Conservation (phyloP, 2,797 vertebrate genomes). For the Leptatherina wallacei region DNA sequence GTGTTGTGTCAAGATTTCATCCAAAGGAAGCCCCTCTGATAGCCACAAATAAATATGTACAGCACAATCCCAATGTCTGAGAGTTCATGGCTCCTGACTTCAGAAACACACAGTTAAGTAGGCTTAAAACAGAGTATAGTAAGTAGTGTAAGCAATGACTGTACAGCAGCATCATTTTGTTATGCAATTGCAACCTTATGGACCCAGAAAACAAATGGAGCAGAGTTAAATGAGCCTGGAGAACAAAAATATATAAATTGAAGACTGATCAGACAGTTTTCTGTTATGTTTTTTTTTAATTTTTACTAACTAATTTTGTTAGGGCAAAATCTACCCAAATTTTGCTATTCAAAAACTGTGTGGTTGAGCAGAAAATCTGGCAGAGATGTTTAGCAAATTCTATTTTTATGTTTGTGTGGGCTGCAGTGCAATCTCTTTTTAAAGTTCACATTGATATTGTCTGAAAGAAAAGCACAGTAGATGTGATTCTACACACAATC, state of each 20-base stretch:
- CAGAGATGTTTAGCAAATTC: slow-evolving; percentile 18
- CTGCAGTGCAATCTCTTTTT: slow-evolving; percentile 30
- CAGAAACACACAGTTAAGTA: slow-evolving; percentile 58
- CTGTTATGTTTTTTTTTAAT: slow-evolving; percentile 18
- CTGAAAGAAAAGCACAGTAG: slow-evolving; percentile 33
- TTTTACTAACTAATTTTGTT: slow-evolving; percentile 18
- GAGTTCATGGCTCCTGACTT: slow-evolving; percentile 36
- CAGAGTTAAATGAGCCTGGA: slow-evolving; percentile 36
- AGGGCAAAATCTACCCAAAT: slow-evolving; percentile 53
- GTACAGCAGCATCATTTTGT: slow-evolving; percentile 70
- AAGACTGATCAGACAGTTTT: slow-evolving; percentile 27
- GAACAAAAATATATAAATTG: slow-evolving; percentile 43
- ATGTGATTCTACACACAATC: slow-evolving; percentile 5
- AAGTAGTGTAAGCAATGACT: slow-evolving; percentile 69
- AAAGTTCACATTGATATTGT: slow-evolving; percentile 34
- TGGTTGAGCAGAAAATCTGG: slow-evolving; percentile 21
- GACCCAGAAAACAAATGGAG: slow-evolving; percentile 46
- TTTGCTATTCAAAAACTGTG: slow-evolving; percentile 2
- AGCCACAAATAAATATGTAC: slow-evolving; percentile 74
- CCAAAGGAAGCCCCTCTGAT: slow-evolving; percentile 55
- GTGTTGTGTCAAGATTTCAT: slow-evolving; percentile 52
- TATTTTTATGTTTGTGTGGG: slow-evolving; percentile 52
- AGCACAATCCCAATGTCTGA: slow-evolving; percentile 51
- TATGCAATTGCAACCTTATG: slow-evolving; percentile 51
- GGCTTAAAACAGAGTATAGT: slow-evolving; percentile 65